These are phyloP conservation scores for Chiloscyllium punctatum DNA, from an alignment of 2,797 vertebrate genomes.

Conservation along the genomic window DNA sequence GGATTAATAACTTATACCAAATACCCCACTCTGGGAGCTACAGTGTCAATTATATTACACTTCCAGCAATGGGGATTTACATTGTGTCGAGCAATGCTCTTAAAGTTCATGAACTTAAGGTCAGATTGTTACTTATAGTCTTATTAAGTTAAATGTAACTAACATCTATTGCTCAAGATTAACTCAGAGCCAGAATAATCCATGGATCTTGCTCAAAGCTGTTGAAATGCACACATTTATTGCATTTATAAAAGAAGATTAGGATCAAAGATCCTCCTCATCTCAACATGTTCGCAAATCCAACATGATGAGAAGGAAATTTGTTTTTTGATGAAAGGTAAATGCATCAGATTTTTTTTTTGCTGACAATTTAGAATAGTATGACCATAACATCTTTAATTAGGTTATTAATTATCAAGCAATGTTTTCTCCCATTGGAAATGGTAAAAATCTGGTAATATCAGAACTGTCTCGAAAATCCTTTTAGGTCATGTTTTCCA, in stretches of 20 bases:
- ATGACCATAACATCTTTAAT: not conserved
- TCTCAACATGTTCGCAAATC: not conserved
- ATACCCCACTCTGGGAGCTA: not conserved
- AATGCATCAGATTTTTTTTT: not conserved
- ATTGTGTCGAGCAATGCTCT: slow-evolving; percentile 15
- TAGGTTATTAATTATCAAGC: not conserved
- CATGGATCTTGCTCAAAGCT: not conserved
- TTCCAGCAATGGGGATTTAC: not conserved
- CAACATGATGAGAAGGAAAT: not conserved
- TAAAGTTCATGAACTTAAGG: not conserved
- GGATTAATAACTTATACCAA: not conserved
- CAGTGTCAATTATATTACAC: not conserved
- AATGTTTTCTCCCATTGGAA: not conserved
- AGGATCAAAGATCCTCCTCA: not conserved
- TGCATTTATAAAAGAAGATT: slow-evolving; percentile 23
- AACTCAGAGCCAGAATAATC: not conserved
- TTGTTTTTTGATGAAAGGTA: not conserved
- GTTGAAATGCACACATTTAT: not conserved
- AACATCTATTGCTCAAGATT: not conserved
- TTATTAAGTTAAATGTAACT: not conserved
- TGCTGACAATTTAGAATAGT: not conserved
- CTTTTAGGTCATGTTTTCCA: not conserved
- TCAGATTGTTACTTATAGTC: not conserved
- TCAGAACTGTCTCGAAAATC: not conserved
- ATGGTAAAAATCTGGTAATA: not conserved